These are phyloP conservation scores for Silurus asotus DNA, from an alignment of 2,113 vertebrate species.

Conservation along the genomic window DNA sequence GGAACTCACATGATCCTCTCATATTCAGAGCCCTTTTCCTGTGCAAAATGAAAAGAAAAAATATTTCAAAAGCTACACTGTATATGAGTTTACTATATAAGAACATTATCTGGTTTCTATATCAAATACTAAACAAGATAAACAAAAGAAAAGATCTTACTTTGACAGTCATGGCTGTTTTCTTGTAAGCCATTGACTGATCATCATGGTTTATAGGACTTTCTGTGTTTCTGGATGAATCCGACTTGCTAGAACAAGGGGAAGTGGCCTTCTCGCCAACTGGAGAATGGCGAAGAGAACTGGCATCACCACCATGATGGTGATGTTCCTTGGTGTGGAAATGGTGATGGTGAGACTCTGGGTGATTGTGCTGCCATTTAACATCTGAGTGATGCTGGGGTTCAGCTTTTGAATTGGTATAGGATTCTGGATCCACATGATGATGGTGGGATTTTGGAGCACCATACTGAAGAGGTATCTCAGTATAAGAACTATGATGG, in stretches of 20 bases:
- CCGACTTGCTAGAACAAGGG: constrained; percentile 48
- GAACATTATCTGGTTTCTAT: neutral
- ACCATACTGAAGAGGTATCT: neutral
- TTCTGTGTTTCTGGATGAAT: constrained; percentile 51
- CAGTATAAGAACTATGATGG: constrained; percentile 13
- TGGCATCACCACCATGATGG: constrained; percentile 28
- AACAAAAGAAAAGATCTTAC: constrained; percentile 48
- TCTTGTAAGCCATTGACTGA: constrained; percentile 55
- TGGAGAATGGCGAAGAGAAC: constrained; percentile 41
- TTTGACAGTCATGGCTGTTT: constrained; percentile 48
- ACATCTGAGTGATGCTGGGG: neutral
- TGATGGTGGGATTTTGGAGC: neutral
- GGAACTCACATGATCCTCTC: constrained; percentile 68
- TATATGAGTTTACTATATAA: too few relatives aligned
- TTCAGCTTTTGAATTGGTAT: neutral
- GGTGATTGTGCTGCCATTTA: neutral
- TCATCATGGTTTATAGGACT: constrained; percentile 61
- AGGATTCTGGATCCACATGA: constrained; percentile 13
- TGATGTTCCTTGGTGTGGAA: constrained; percentile 37
- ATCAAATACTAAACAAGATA: neutral
- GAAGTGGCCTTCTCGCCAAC: constrained; percentile 36
- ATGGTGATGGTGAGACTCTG: constrained; percentile 23
- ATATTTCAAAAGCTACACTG: too few relatives aligned
- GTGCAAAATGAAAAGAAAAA: constrained; percentile 36
- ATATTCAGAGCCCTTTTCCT: constrained; percentile 63